A percentile compares a stretch with the other conserved stretches of the same genome.
These are phyloP conservation scores for Schizothorax lantsangensis DNA, from an alignment of 2,797 vertebrate species.

Conservation along the genomic window DNA sequence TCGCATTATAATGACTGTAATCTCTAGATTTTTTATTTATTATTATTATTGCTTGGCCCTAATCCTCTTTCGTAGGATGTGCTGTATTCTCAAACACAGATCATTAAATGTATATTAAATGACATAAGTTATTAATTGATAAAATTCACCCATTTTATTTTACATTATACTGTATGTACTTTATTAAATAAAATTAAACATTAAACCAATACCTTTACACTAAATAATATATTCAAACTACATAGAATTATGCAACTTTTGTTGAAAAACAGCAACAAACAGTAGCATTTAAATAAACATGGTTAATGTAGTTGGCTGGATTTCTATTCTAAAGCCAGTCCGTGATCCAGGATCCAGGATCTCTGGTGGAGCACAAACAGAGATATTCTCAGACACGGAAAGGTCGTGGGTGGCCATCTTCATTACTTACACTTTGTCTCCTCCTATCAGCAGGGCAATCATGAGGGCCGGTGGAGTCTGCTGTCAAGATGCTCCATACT, in stretches of 20 bases:
- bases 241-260: neutral
- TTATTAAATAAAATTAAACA: neutral
- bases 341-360: neutral
- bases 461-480: constrained; percentile 6
- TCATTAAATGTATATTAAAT: neutral
- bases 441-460: constrained; percentile 35
- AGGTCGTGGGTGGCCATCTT: constrained; percentile 14
- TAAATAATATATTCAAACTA: neutral
- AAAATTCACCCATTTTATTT: no score
- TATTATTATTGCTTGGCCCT: no score
- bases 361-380: neutral
- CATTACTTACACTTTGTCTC: constrained; percentile 47
- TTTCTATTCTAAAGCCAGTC: neutral
- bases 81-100: neutral
- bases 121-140: no score
- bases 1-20: no score
- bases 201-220: neutral
- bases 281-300: neutral
- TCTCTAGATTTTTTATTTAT: no score
- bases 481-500: constrained; percentile 39
- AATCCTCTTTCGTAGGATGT: neutral
- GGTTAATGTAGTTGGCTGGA: neutral
- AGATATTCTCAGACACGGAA: neutral
- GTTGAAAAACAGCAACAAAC: neutral
- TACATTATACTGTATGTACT: neutral